Evolutionary conservation across 2,888 invertebrate genomes (phyloP).

Genomic region (Cryptosula pallasiana): DNA sequence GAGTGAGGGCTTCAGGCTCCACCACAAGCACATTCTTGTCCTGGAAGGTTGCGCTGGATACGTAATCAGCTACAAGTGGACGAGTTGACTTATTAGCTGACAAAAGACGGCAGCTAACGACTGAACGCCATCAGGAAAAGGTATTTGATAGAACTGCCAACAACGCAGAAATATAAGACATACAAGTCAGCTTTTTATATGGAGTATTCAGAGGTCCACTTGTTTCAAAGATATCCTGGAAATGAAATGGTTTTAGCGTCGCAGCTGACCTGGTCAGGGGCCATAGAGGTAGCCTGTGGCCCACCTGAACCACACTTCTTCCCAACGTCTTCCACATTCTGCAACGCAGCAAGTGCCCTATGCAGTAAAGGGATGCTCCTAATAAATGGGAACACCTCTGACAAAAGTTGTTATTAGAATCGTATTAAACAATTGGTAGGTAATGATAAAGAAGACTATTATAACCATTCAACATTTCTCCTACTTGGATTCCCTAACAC

Average conservation of each 20-base stretch:
- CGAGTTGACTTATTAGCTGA: too few species aligned
- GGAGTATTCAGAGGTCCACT: constrained; percentile 39
- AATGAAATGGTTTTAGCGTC: constrained; percentile 47
- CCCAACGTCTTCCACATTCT: neutral
- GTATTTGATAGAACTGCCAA: neutral
- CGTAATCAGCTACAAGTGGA: constrained; percentile 49
- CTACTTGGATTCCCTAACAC: too few species aligned
- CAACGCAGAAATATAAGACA: neutral
- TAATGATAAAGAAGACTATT: too few species aligned
- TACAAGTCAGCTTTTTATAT: constrained; percentile 49
- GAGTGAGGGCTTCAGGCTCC: constrained; percentile 46
- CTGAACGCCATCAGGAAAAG: neutral
- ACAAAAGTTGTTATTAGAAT: too few species aligned
- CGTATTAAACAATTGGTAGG: too few species aligned
- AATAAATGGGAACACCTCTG: too few species aligned
- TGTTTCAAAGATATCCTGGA: constrained; percentile 49
- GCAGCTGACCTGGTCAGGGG: constrained; percentile 26
- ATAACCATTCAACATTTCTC: too few species aligned
- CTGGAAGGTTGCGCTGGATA: constrained; percentile 45
- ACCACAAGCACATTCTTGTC: constrained; percentile 46
- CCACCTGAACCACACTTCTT: neutral
- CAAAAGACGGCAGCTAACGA: too few species aligned
- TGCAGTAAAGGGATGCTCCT: too few species aligned
- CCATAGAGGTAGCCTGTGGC: neutral
- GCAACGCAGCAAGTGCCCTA: too few species aligned